Percentiles rank a stretch among this genome's conserved stretches.
Evolutionary conservation across 2,888 invertebrate genomes (phyloP).

Genomic region (Scelioninae gen. 2): DNA sequence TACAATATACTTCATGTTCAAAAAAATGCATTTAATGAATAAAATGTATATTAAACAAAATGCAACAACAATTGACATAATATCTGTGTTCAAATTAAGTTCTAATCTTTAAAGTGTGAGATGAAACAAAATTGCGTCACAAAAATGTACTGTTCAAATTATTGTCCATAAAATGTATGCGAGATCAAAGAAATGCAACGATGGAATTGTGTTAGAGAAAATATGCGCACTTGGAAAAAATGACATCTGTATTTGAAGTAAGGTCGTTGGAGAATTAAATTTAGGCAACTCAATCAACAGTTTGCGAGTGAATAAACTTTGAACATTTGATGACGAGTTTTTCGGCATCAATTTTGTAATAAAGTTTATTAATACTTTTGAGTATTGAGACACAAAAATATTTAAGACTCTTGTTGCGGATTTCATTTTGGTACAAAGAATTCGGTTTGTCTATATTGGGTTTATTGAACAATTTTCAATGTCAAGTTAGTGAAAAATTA

Average conservation of each 20-base stretch:
- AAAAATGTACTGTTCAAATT: too few relatives aligned
- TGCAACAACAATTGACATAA: too few relatives aligned
- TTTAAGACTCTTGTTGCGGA: background rate
- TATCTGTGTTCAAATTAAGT: too few relatives aligned
- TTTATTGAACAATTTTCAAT: conserved; percentile 6
- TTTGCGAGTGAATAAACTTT: conserved; percentile 1
- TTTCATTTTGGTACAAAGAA: too few relatives aligned
- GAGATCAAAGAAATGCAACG: too few relatives aligned
- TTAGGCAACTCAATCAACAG: conserved; percentile 2
- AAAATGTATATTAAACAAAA: too few relatives aligned
- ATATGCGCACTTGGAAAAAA: background rate
- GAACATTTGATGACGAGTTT: background rate
- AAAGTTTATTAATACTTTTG: background rate
- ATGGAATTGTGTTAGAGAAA: too few relatives aligned
- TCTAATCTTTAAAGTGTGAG: too few relatives aligned
- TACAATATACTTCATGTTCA: too few relatives aligned
- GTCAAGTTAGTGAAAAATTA: background rate
- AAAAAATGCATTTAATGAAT: too few relatives aligned
- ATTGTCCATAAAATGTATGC: too few relatives aligned
- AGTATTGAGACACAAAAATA: background rate
- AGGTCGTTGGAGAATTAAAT: background rate
- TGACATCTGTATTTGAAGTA: background rate
- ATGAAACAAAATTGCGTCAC: too few relatives aligned
- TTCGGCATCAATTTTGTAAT: background rate
- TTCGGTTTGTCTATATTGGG: background rate